Base-by-base conservation (phyloP, 2,797 vertebrate genomes). In the Sebastiscus albofasciatus region DNA sequence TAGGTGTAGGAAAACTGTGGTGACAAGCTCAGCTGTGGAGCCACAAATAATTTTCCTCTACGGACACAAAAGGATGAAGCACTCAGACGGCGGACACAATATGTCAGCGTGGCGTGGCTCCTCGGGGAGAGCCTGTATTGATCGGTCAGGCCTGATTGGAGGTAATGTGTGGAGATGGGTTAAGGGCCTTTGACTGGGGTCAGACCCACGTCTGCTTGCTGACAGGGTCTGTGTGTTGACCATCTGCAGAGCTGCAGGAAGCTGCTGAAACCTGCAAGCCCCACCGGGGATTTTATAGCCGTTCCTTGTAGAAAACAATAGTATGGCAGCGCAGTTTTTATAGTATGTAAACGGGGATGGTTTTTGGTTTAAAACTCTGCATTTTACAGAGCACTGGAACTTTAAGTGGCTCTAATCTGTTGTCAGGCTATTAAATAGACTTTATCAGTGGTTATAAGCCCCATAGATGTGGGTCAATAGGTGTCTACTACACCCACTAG, bases 91-190 rank as follows among this genome's bases (percentile, higher is more conserved):
- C 42, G 70, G 22, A 64, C 70, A 90, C 69, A 85, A 87, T 52
- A 90, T 55, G 87, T 90, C 77, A 69, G 80, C 78, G 27, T 29
- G 81, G 84, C 49, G 34, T 0, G 72, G 82, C 81, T 71, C 90
- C 93, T 86, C 36, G 0, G 86, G 93, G 94, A 91, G 54, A 2
- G 79, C 42, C 5, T 1, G 77, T 95, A 95, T 95, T 90, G 95
- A 96, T 95, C 33, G 90, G 91, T 93, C 92, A 85, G 83, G 90
- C 90, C 85, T 94, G 91, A 95, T 92, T 90, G 90, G 89, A 91
- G 83, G 88, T 92, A 85, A 87, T 88, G 93, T 79, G 85, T 60
- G 67, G 88, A 79, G 87, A 75, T 84, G 90, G 94, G 93, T 93
- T 92, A 91, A 94, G 89, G 87, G 93, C 84, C 81, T 90, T 83